A percentile compares a stretch with the other conserved stretches of the same genome.
These are phyloP conservation scores for Drosophila barbarae DNA, from an alignment of 2,888 invertebrate genomes.

Conservation along the genomic window DNA sequence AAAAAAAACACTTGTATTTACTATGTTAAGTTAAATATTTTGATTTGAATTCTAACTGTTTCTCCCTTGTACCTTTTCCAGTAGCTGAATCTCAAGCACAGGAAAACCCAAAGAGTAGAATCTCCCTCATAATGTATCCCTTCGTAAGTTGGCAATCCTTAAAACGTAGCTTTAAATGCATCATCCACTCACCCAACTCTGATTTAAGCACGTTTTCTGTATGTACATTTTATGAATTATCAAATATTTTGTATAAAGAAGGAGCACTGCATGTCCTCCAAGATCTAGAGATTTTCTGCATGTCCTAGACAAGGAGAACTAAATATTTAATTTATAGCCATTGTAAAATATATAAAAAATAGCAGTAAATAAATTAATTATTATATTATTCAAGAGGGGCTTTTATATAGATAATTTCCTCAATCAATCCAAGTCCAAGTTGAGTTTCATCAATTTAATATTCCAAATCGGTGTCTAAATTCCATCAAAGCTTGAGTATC, in stretches of 20 bases:
- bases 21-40: conserved; percentile 6
- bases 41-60: conserved; percentile 2
- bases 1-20: conserved; percentile 3
- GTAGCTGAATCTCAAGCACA: conserved; percentile 56
- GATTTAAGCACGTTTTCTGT: background rate
- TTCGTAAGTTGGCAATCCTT: conserved; percentile 53
- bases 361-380: background rate
- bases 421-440: background rate
- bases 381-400: background rate
- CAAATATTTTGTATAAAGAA: background rate
- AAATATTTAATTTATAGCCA: background rate
- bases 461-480: background rate
- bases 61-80: conserved; percentile 42
- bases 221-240: background rate
- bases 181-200: background rate
- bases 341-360: background rate
- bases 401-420: background rate
- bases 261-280: background rate
- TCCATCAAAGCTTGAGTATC: background rate
- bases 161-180: background rate
- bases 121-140: conserved; percentile 57
- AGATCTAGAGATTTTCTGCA: background rate
- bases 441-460: background rate
- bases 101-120: conserved; percentile 43
- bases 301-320: background rate